phyloP scores from a whole-genome alignment of 2,888 invertebrate species.

The Seira sanloemensis region DNA sequence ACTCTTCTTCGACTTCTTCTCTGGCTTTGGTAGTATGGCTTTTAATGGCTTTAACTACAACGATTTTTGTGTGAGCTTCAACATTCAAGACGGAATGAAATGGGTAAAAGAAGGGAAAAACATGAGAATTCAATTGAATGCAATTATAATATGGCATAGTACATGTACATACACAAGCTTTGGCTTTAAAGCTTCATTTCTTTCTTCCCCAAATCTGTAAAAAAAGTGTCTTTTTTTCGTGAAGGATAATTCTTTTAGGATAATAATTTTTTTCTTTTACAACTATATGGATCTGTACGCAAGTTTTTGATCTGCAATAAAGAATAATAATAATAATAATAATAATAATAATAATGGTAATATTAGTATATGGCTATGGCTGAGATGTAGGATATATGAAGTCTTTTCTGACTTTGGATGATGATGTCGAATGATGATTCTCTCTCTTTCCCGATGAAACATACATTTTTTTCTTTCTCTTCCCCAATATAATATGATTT shows the following conservation, averaged over 20 bases:
- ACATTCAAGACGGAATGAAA: not conserved
- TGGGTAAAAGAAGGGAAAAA: conserved; percentile 1
- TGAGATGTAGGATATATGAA: no score
- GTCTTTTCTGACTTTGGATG: no score
- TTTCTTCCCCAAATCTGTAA: not conserved
- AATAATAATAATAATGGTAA: no score
- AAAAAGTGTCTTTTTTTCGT: no score
- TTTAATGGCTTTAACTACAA: not conserved
- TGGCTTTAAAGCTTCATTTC: not conserved
- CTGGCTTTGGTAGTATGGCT: not conserved
- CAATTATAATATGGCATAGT: conserved; percentile 6
- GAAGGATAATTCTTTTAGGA: no score
- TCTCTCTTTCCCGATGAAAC: no score
- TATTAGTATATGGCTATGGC: no score
- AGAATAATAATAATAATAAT: no score
- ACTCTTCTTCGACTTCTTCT: conserved; percentile 13
- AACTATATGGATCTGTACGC: no score
- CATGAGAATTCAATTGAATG: conserved; percentile 1
- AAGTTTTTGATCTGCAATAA: no score
- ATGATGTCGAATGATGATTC: not conserved
- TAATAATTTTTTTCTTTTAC: no score
- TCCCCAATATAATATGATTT: not conserved
- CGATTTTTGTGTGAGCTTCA: not conserved
- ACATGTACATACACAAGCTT: no score
- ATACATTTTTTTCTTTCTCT: not conserved